A percentile compares a stretch with the other conserved stretches of the same genome.
Evolutionary conservation across 2,797 vertebrate species (phyloP).

Genomic region (Centropyge bicolor): DNA sequence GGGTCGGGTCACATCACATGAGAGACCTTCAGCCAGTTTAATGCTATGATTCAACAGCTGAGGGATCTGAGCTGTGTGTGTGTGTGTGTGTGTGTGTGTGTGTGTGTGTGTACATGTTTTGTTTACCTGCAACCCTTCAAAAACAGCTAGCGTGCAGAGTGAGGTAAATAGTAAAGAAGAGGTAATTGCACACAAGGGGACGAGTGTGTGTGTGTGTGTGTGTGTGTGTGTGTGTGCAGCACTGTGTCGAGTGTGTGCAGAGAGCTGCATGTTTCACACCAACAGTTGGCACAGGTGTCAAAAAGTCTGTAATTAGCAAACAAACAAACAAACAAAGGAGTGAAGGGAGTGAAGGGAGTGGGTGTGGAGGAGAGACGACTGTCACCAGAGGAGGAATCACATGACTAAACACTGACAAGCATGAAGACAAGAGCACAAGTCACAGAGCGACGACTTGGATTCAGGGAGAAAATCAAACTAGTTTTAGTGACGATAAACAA

Average conservation of each 20-base stretch:
- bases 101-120: constrained; percentile 48
- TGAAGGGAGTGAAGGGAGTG: constrained; percentile 24
- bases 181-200: constrained; percentile 87
- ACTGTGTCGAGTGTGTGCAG: constrained; percentile 69
- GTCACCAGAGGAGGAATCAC: constrained; percentile 56
- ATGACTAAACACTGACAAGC: constrained; percentile 36
- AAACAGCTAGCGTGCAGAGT: constrained; percentile 69
- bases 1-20: constrained; percentile 19
- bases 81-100: constrained; percentile 17
- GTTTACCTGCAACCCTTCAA: constrained; percentile 79
- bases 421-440: constrained; percentile 16
- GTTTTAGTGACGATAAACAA: background rate
- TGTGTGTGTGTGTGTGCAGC: constrained; percentile 58
- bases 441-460: background rate
- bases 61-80: constrained; percentile 36
- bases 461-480: background rate
- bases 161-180: constrained; percentile 81
- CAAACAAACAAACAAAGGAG: constrained; percentile 80
- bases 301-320: constrained; percentile 84
- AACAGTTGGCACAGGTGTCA: constrained; percentile 83
- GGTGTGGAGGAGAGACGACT: constrained; percentile 39
- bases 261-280: constrained; percentile 69
- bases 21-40: constrained; percentile 30
- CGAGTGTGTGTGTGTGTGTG: constrained; percentile 43
- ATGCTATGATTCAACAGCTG: constrained; percentile 2